Evolutionary conservation across 2,797 vertebrate species (phyloP).

Genomic region (Neostethus bicornis): DNA sequence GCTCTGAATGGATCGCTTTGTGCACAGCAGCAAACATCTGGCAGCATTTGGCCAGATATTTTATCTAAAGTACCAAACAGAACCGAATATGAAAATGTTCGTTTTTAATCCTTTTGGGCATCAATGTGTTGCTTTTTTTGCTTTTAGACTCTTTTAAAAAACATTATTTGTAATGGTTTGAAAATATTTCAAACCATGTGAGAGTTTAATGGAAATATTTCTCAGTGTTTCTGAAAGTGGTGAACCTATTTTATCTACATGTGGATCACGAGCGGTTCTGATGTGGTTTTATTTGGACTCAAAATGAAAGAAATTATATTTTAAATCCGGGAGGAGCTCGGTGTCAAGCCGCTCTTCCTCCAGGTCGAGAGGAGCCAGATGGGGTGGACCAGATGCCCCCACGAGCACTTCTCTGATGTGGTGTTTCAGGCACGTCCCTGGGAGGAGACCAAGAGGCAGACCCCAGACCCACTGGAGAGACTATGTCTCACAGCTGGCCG

Average conservation of each 20-base stretch:
- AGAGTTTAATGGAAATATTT: constrained; percentile 27
- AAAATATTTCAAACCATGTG: background rate
- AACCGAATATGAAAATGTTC: background rate
- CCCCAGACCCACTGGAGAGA: too few relatives aligned
- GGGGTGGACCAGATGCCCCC: too few relatives aligned
- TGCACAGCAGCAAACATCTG: constrained; percentile 1
- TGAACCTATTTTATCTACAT: too few relatives aligned
- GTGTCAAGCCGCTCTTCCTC: too few relatives aligned
- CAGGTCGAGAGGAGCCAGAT: too few relatives aligned
- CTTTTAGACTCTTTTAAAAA: background rate
- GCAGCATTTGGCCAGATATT: constrained; percentile 7
- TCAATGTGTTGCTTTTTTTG: background rate
- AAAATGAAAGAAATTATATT: background rate
- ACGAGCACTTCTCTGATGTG: too few relatives aligned
- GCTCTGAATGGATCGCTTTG: background rate
- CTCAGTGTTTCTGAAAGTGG: constrained; percentile 15
- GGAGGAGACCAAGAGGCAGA: too few relatives aligned
- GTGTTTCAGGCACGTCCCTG: too few relatives aligned
- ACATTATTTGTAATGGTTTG: background rate
- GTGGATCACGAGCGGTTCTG: too few relatives aligned
- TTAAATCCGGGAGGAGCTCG: too few relatives aligned
- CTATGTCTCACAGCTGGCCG: too few relatives aligned
- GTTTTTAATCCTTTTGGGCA: background rate
- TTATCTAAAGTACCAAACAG: background rate
- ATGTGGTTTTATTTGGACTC: too few relatives aligned